Conservation (phyloP, 1,140 invertebrate species). For the Listronotus bonariensis region DNA sequence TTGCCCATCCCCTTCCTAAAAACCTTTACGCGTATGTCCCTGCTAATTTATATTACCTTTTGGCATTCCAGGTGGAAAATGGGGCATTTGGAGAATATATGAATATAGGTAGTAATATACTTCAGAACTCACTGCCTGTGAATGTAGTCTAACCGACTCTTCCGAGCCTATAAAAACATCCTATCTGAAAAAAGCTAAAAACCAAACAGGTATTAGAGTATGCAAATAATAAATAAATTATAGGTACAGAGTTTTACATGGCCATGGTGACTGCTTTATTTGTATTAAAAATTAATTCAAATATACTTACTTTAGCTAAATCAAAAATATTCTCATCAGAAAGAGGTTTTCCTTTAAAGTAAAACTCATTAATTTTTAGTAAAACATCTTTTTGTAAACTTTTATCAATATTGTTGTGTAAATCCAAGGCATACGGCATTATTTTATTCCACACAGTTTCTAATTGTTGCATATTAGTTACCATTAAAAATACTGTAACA, state of each 20-base stretch:
- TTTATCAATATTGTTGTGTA: constrained; percentile 63
- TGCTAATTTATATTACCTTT: no score
- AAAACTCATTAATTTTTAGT: constrained; percentile 61
- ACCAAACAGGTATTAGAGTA: background rate
- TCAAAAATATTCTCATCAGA: constrained; percentile 54
- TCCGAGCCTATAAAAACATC: constrained; percentile 61
- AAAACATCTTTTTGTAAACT: constrained; percentile 56
- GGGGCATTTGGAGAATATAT: constrained; percentile 48
- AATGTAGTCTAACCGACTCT: constrained; percentile 61
- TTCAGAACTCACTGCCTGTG: constrained; percentile 58
- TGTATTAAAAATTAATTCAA: no score
- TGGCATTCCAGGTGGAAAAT: constrained; percentile 13
- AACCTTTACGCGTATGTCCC: no score
- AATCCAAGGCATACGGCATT: constrained; percentile 64
- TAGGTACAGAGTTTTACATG: no score
- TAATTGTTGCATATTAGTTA: constrained; percentile 55
- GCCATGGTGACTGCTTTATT: no score
- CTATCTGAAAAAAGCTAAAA: constrained; percentile 63
- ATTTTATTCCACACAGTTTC: constrained; percentile 64
- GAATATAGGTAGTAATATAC: constrained; percentile 64
- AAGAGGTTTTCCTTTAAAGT: constrained; percentile 60
- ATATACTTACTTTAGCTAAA: constrained; percentile 52
- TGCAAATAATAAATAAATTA: no score
- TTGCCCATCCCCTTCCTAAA: no score
- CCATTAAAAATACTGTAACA: constrained; percentile 28